Conservation (phyloP, 2,888 invertebrate species). For the Clitarchus hookeri region DNA sequence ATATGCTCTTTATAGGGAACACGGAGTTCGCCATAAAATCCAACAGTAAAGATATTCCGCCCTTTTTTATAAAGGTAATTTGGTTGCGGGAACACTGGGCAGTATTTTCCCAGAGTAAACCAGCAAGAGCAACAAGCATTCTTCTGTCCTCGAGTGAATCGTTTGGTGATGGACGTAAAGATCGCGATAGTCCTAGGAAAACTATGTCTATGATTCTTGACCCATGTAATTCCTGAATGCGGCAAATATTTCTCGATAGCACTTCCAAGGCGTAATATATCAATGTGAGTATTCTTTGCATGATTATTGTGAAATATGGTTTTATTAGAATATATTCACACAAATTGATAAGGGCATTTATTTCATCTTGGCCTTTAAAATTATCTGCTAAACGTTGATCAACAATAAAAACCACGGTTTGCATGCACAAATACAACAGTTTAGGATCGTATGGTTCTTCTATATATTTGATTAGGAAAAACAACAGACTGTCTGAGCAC, state of each 20-base stretch:
- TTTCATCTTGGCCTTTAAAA: background rate
- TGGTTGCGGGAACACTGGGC: background rate
- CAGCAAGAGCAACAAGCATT: background rate
- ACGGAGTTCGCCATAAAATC: background rate
- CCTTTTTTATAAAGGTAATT: background rate
- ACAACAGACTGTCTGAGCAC: background rate
- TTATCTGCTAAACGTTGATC: background rate
- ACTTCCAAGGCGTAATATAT: background rate
- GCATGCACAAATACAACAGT: background rate
- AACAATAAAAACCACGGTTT: background rate
- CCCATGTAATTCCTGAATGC: background rate
- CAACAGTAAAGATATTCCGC: background rate
- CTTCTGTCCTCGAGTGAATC: background rate
- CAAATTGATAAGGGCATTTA: background rate
- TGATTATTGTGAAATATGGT: background rate
- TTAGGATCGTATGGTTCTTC: background rate
- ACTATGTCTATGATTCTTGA: background rate
- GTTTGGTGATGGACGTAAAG: background rate
- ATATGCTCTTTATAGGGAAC: background rate
- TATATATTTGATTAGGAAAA: background rate
- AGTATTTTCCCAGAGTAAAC: slow-evolving; percentile 6
- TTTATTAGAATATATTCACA: background rate
- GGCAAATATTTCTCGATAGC: background rate
- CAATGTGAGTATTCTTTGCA: background rate
- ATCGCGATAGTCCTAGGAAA: background rate